Evolutionary conservation across 2,113 vertebrate genomes (phyloP).

Genomic region (Anhinga anhinga): DNA sequence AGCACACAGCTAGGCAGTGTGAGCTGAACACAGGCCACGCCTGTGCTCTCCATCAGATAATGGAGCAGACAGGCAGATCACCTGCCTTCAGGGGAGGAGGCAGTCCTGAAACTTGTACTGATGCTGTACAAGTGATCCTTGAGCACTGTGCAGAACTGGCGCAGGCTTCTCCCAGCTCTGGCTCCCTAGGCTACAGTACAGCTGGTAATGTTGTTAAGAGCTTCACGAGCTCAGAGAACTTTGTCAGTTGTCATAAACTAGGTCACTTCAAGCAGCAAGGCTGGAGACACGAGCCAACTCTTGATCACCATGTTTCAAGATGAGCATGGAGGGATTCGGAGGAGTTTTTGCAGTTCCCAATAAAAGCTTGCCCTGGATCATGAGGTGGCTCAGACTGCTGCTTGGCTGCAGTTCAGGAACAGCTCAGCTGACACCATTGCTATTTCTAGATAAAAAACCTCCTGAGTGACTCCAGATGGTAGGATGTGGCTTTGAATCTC

Average conservation of each 20-base stretch:
- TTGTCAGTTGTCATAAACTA: background rate
- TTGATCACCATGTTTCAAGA: background rate
- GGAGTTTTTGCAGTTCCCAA: background rate
- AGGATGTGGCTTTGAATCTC: background rate
- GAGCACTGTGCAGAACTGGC: background rate
- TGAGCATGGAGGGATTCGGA: background rate
- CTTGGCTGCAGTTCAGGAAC: background rate
- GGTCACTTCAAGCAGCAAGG: background rate
- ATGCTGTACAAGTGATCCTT: background rate
- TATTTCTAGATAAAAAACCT: constrained; percentile 4
- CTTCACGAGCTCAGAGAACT: background rate
- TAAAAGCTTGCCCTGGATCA: background rate
- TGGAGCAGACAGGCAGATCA: background rate
- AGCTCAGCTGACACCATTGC: constrained; percentile 19
- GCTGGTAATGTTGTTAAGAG: background rate
- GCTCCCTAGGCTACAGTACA: background rate
- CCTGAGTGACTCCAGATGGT: background rate
- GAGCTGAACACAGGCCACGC: background rate
- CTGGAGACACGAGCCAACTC: background rate
- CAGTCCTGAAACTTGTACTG: background rate
- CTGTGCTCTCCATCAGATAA: background rate
- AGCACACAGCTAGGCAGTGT: background rate
- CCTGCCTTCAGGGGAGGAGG: background rate
- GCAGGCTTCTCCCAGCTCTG: background rate
- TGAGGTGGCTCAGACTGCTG: background rate